Percentiles rank a stretch among this genome's conserved stretches.
Conservation (phyloP, 2,797 vertebrate species). For the Peromyscus eremicus region DNA sequence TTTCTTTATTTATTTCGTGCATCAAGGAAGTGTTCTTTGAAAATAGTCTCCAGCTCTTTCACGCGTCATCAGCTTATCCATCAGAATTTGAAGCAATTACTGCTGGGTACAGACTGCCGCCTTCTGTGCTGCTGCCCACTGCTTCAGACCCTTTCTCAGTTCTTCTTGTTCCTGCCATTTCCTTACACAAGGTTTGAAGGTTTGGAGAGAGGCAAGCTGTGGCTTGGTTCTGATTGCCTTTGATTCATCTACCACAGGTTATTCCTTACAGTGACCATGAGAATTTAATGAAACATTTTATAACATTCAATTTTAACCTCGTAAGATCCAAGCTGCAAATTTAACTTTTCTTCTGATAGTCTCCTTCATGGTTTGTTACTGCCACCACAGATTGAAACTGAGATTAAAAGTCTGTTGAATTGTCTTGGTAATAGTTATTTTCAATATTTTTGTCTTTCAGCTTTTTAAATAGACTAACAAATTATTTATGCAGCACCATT, state of each 20-base stretch:
- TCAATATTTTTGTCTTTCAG: not conserved
- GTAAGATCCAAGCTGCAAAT: not conserved
- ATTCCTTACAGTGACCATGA: not conserved
- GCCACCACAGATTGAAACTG: not conserved
- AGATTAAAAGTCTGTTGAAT: not conserved
- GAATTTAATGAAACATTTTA: not conserved
- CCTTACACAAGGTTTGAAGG: not conserved
- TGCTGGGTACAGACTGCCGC: not conserved
- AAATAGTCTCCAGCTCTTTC: not conserved
- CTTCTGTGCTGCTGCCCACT: not conserved
- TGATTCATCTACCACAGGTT: not conserved
- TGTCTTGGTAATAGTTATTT: not conserved
- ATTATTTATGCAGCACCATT: not conserved
- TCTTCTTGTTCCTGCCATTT: not conserved
- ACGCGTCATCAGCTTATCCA: not conserved
- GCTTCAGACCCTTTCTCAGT: not conserved
- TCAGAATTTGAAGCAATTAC: not conserved
- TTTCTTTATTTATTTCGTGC: not conserved
- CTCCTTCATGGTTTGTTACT: not conserved
- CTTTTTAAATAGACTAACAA: not conserved
- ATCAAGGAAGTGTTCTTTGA: not conserved
- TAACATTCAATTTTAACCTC: not conserved
- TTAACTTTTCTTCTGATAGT: not conserved
- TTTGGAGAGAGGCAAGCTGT: not conserved
- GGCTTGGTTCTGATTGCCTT: not conserved